phyloP scores from a whole-genome alignment of 2,888 invertebrate species.

The Seladonia tumulorum region DNA sequence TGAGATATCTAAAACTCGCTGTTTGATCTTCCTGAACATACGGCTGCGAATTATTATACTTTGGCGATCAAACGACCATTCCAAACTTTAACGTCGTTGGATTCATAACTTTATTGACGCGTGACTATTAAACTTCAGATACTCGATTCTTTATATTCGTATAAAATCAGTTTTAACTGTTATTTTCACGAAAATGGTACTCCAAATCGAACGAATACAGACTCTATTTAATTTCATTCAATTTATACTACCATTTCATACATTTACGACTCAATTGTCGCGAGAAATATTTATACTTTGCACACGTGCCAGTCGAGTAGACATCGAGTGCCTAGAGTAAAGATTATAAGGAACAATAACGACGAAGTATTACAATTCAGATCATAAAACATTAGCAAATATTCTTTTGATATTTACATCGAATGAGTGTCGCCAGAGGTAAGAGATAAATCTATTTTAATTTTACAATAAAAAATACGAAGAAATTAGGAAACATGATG shows the following conservation, averaged over 20 bases:
- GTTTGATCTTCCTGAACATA: slow-evolving; percentile 43
- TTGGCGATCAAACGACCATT: background rate
- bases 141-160: background rate
- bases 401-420: no score
- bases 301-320: no score
- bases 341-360: no score
- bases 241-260: background rate
- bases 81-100: background rate
- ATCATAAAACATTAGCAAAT: no score
- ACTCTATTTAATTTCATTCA: background rate
- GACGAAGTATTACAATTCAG: no score
- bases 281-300: no score
- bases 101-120: background rate
- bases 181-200: background rate
- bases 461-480: no score
- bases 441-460: no score
- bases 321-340: no score
- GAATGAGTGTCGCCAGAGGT: no score
- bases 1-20: background rate
- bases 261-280: no score
- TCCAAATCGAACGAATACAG: background rate
- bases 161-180: background rate
- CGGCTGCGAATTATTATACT: background rate
- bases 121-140: background rate
- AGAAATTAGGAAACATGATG: no score